Evolutionary conservation across 2,888 invertebrate species (phyloP), one percentile per base, ranked within the genome.

Genomic region (Drosophila yooni): DNA sequence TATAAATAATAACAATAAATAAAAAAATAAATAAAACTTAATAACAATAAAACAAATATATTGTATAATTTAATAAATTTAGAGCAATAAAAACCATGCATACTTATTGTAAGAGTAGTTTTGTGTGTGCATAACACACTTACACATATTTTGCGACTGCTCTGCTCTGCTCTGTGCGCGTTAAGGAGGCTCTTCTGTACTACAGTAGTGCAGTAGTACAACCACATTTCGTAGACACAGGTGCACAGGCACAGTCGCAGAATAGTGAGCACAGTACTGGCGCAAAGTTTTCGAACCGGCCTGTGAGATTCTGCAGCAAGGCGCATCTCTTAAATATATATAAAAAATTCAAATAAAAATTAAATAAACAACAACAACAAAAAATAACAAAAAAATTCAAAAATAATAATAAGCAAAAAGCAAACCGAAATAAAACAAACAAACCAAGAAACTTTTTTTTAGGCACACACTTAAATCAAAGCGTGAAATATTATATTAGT

Each of bases 381-480:
- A 18, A 34, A 38, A 46, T 59, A 70, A 36, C 62, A 59, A 38
- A 36, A 52, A 21, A 21, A 61, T 21, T 6, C 60, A 57, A 25
- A 46, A 61, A 69, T 18, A 50, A 54, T 36, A 61, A 59, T 56
- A 54, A 65, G 67, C 51, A 46, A 58, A 59, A 70, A 38, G 6
- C 5, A 5, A 52, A 67, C 21, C 25, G 21, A 13, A 46, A 46
- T 6, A 51, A 51, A 31, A 51, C 33, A 68, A 60, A 67, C 52
- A 67, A 73, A 71, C 40, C 50, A 59, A 62, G 51, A 73, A 69
- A 76, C 25, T 74, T 83, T 82, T 81, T 82, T 86, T 87, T 89
- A 88, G 82, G 74, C 80, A 91, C 89, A 88, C 89, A 88, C 82
- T 79, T 82, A 83, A 89, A 88, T 84, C 82, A 82, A 90, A 90